These are phyloP conservation scores for Acromyrmex heyeri DNA, from an alignment of 1,140 invertebrate genomes.

Conservation along the genomic window DNA sequence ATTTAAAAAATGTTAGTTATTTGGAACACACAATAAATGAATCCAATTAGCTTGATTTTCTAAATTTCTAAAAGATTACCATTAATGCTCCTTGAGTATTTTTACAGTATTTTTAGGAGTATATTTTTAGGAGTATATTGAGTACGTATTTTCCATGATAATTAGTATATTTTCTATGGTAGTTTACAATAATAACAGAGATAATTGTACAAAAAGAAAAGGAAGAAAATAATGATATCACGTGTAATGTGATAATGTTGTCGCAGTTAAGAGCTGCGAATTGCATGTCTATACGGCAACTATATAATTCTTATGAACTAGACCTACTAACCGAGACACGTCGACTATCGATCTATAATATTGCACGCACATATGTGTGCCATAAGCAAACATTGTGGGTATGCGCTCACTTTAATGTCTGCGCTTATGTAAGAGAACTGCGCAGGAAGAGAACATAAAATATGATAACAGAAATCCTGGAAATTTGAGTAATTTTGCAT, in stretches of 20 bases:
- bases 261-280: slow-evolving; percentile 13
- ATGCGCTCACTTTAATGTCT: not conserved
- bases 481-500: not conserved
- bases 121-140: not conserved
- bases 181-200: not conserved
- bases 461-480: not conserved
- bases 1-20: not conserved
- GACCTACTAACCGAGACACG: slow-evolving; percentile 77
- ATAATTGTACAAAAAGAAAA: not conserved
- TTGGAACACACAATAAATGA: not conserved
- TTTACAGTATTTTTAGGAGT: not conserved
- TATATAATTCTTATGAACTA: slow-evolving; percentile 75
- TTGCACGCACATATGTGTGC: slow-evolving; percentile 65
- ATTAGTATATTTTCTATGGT: not conserved
- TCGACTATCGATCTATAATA: slow-evolving; percentile 71
- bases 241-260: slow-evolving; percentile 54
- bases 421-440: not conserved
- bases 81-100: not conserved
- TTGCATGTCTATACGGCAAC: slow-evolving; percentile 52
- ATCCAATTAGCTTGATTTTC: not conserved
- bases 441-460: not conserved
- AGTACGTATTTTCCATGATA: not conserved
- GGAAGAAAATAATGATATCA: slow-evolving; percentile 34
- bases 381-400: slow-evolving; percentile 44
- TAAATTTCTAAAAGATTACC: not conserved